Conservation (phyloP, 2,888 invertebrate genomes). For the Platypus cylindrus region DNA sequence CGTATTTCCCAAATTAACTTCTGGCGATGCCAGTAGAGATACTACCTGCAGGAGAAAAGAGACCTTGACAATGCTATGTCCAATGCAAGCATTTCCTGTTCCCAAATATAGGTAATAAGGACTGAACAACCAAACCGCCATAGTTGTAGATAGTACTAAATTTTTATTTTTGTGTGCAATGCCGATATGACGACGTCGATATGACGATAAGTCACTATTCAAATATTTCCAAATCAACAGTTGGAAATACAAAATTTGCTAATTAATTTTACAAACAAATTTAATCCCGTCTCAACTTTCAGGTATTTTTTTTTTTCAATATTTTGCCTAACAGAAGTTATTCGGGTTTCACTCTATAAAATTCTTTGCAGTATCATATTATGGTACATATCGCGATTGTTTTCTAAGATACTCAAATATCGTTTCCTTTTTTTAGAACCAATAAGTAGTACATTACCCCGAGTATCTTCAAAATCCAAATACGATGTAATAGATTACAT, state of each 20-base stretch:
- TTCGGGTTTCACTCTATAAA: no score
- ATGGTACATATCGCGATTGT: no score
- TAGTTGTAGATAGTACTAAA: no score
- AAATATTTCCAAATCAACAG: no score
- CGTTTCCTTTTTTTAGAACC: conserved; percentile 45
- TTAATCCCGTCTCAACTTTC: background rate
- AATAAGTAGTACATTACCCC: conserved; percentile 39
- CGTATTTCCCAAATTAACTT: conserved; percentile 50
- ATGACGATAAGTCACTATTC: no score
- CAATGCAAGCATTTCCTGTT: conserved; percentile 32
- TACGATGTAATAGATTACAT: conserved; percentile 29
- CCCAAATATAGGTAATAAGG: conserved; percentile 16
- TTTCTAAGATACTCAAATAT: no score
- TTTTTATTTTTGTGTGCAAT: no score
- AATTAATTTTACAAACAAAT: background rate
- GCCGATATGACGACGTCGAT: no score
- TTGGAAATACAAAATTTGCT: background rate
- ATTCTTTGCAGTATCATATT: no score
- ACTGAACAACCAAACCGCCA: no score
- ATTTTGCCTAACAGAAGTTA: no score
- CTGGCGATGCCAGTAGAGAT: conserved; percentile 28
- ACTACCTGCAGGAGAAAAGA: conserved; percentile 21
- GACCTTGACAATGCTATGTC: conserved; percentile 42
- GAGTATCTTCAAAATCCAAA: conserved; percentile 34
- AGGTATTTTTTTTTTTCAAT: background rate